A percentile compares a stretch with the other conserved stretches of the same genome.
These are phyloP conservation scores for Otus scops DNA, from an alignment of 2,797 vertebrate species.

Conservation along the genomic window DNA sequence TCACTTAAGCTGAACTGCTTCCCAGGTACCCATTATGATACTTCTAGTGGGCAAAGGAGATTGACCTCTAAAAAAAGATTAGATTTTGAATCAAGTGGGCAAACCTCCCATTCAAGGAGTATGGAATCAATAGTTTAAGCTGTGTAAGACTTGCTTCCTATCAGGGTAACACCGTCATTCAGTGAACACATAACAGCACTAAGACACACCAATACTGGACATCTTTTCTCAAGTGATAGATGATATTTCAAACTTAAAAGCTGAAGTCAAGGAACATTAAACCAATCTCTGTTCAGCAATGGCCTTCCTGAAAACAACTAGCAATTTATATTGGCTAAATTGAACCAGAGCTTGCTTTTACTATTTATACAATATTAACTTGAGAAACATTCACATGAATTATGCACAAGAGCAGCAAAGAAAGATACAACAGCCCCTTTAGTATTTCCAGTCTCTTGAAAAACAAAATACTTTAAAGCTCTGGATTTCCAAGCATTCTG, in stretches of 20 bases:
- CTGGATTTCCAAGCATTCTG: not conserved
- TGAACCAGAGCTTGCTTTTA: not conserved
- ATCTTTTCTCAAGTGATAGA: not conserved
- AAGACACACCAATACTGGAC: not conserved
- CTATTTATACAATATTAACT: not conserved
- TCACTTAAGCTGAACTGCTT: not conserved
- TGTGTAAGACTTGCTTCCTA: not conserved
- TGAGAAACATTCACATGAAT: not conserved
- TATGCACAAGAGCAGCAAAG: not conserved
- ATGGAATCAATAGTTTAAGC: not conserved
- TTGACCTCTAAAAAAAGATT: not conserved
- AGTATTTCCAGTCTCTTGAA: not conserved
- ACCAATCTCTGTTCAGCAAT: not conserved
- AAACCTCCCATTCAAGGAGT: not conserved
- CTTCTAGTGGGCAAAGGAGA: not conserved
- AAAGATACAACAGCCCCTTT: not conserved
- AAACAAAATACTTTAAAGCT: not conserved
- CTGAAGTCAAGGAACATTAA: not conserved
- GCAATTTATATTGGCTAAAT: not conserved
- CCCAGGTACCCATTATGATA: accelerated
- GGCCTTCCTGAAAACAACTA: not conserved
- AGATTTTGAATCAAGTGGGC: not conserved
- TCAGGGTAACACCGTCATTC: not conserved
- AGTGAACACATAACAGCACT: not conserved
- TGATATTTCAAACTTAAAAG: not conserved